Evolutionary conservation across 2,888 invertebrate species (phyloP), one percentile per base, ranked within the genome.

Genomic region (Drosophila atripex): DNA sequence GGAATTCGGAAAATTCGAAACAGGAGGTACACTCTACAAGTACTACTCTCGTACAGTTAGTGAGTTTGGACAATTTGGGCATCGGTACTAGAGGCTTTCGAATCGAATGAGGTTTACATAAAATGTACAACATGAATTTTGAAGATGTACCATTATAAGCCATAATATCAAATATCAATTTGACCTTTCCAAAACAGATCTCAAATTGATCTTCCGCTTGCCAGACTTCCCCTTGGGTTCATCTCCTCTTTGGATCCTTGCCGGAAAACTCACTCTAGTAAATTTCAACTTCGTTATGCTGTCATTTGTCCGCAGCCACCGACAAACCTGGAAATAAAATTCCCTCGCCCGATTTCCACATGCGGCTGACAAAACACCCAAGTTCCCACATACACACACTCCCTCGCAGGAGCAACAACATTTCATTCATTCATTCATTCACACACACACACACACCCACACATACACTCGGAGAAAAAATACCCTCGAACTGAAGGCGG

Each of bases 321-420:
- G 57, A 43, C 35, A 58, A 50, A 53, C 66, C 54, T 69, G 59
- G 64, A 73, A 69, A 74, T 65, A 69, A 74, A 86, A 80, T 78
- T 78, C 72, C 52, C 65, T 16, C 71, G 60, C 66, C 57, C 61
- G 53, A 49, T 12, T 43, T 43, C 39, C 28, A 25, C 47, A 21
- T 7, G 28, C 39, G 16, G 30, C 11, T 52, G 52, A 8, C 16
- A 52, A 25, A 39, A 35, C 46, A 18, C 46, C 28, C 11, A 60
- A 32, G 25, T 32, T 18, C 16, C 12, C 28, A 14, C 43, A 12
- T 21, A 32, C n/a, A 23, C 43, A 16, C 14, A 32, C 28, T 8
- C 11, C 14, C 16, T 39, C 6, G 39, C 3, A 39, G 39, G 16
- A 39, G 39, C 39, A 39, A 65, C 58, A 53, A 39, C 54, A 45